Base-by-base conservation (phyloP, 2,113 vertebrate species). In the Petrocephalus zakoni region DNA sequence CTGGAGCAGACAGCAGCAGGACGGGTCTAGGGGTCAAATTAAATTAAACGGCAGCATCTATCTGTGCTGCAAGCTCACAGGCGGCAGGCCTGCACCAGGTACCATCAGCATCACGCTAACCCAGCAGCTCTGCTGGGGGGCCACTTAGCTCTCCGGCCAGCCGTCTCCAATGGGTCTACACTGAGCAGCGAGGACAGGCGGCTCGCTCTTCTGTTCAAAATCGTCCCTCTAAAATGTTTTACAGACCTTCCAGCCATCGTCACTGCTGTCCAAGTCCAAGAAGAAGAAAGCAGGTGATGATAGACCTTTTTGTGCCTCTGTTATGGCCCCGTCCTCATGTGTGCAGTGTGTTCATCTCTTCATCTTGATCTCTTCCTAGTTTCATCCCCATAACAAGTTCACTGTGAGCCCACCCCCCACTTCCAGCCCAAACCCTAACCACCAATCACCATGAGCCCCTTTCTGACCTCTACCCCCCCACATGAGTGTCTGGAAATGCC, bases 201-300 rank as follows among this genome's bases (percentile, higher is more conserved):
- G 72, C 34, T 42, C 5, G 68, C 29, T 78, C 34, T 0, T 75
- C 29, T 37, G 68, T n/a, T 49, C 81, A 49, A 17, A 49, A 22
- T 49, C 37, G 11, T 47, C 42, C 8, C 21, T 83, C 10, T 49
- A 2, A n/a, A 83, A 83, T 83, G 42, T 94, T 91, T 91, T 91
- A 94, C 93, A 99, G 98, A 98, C 98, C 68, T 99, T 99, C 94
- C 98, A 99, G 87, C 96, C 98, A 84, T 97, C 98, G 2, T 99
- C 98, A 29, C 94, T 99, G 91, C 96, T 97, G 86, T 97, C 98
- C 56, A 97, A 97, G 93, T 99, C 97, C 92, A 99, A 98, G 96
- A 99, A 99, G 95, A 99, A 98, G 93, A 97, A 94, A 91, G 97
- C 97, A 99, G 97, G 98, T 99, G 95, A 95, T 89, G 68, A 89